phyloP scores from a whole-genome alignment of 2,113 vertebrate genomes.

The Herpetotheres cachinnans region DNA sequence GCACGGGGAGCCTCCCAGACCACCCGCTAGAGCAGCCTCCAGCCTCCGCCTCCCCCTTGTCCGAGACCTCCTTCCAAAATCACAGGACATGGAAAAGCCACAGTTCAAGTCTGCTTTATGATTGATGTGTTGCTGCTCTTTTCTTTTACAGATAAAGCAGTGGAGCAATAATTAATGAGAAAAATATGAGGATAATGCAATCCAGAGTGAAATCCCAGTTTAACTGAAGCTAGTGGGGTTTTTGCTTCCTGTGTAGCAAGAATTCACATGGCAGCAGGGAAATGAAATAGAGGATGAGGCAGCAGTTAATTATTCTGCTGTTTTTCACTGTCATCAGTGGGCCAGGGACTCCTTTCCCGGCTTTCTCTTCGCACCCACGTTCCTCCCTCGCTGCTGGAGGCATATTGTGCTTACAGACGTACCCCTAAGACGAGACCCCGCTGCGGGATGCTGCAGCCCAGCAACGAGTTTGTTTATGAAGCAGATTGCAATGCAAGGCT shows the following conservation, averaged over 20 bases:
- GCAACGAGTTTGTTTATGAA: not conserved
- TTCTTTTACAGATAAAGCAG: not conserved
- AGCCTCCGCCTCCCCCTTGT: not conserved
- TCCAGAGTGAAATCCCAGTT: not conserved
- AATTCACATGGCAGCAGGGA: not conserved
- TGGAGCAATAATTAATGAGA: not conserved
- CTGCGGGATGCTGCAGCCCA: not conserved
- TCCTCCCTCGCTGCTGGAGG: not conserved
- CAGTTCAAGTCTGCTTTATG: not conserved
- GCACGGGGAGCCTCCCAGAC: not conserved
- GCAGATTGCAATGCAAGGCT: not conserved
- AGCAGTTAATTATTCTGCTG: not conserved
- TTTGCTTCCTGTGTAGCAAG: not conserved
- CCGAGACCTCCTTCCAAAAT: not conserved
- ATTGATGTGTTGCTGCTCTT: not conserved
- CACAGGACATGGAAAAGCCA: not conserved
- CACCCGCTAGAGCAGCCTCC: not conserved
- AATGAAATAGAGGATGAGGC: not conserved
- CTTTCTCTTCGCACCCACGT: not conserved
- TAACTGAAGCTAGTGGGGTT: not conserved
- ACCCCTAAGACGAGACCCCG: not conserved
- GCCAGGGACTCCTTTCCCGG: not conserved
- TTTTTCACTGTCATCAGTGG: not conserved
- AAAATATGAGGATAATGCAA: not conserved
- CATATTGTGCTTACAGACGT: accelerated